These are phyloP conservation scores for Corydoras sp. DNA, from an alignment of 2,113 vertebrate genomes.

Conservation along the genomic window DNA sequence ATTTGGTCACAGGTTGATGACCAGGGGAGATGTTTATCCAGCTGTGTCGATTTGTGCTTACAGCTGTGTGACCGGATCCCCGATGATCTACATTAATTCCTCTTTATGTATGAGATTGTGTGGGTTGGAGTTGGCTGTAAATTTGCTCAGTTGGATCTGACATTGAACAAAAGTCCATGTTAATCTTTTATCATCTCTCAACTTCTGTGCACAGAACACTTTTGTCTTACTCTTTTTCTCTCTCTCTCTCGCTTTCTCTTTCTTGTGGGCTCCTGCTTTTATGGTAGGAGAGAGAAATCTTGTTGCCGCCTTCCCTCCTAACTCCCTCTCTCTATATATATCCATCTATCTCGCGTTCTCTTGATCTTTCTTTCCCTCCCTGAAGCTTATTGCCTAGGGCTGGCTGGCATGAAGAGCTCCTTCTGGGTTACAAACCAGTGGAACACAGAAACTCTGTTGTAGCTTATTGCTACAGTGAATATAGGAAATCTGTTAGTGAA, in stretches of 20 bases:
- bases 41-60: constrained; percentile 21
- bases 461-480: background rate
- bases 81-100: constrained; percentile 43
- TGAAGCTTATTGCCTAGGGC: constrained; percentile 1
- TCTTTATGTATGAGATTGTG: background rate
- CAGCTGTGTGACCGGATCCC: constrained; percentile 44
- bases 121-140: constrained; percentile 17
- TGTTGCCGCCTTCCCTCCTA: background rate
- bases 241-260: background rate
- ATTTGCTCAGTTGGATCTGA: background rate
- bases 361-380: background rate
- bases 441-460: constrained; percentile 15
- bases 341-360: background rate
- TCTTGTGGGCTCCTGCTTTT: constrained; percentile 6
- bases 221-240: constrained; percentile 2
- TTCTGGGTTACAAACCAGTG: constrained; percentile 10
- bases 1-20: constrained; percentile 28
- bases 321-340: background rate
- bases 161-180: constrained; percentile 4
- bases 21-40: constrained; percentile 8
- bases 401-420: constrained; percentile 36
- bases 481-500: constrained; percentile 12
- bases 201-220: background rate
- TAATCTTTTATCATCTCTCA: background rate
- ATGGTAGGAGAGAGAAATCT: background rate